Evolutionary conservation across 2,888 invertebrate species (phyloP), one percentile per base, ranked within the genome.

Genomic region (Calameuta idolon): DNA sequence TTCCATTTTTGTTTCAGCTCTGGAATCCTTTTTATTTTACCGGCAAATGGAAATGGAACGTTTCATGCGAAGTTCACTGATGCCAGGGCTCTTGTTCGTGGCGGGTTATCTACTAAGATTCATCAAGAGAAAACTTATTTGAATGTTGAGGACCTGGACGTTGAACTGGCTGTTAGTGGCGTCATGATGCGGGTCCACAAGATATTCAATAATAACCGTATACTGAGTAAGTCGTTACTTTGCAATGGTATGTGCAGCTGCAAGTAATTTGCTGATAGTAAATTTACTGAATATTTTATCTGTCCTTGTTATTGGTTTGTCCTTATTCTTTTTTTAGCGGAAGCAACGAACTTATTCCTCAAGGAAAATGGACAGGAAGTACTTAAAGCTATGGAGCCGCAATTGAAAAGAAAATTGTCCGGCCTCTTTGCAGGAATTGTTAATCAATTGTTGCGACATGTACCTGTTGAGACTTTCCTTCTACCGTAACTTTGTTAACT

Each of bases 281-380:
- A 23, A 35, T 73, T 75, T 77, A 75, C 79, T 34, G 23, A 68
- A 35, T 4, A 34, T 75, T 31, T 55, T 40, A 69, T 37, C 34
- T 33, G 68, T 73, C 40, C 33, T 79, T 33, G 68, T 73, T 69
- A 69, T 73, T 75, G 5, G 55, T 79, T 69, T 71, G 68, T 31
- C n/a, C 68, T 69, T 73, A 40, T 74, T 74, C 12, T 74, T 75
- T 78, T 78, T 92, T 69, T 87, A 95, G 95, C 94, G 82, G 95
- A 95, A 90, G 95, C 95, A 23, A 95, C 94, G 11, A 95, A 95
- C 88, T 92, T 95, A 75, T 95, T 95, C 87, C 92, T 95, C 55
- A 92, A 94, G 75, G 95, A 95, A 86, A 95, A 95, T 86, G 95
- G 95, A 0, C 93, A 94, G 79, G 94, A 95, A 90, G 95, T 95